Percentiles rank a stretch among this genome's conserved stretches.
phyloP scores from a whole-genome alignment of 2,113 vertebrate species.

The Protobothrops flavoviridis region DNA sequence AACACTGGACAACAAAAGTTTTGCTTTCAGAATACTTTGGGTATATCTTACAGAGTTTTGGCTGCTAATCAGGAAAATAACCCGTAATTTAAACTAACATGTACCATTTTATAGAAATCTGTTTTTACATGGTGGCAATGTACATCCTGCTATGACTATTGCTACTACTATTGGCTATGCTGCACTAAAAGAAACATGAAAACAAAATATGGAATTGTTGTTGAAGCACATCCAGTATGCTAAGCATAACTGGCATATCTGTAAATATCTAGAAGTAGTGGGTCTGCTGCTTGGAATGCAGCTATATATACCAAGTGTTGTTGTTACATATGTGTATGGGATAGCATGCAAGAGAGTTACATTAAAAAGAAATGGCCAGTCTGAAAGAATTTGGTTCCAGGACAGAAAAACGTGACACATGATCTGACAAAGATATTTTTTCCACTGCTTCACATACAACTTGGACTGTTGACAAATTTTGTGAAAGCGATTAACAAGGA shows the following conservation, averaged over 20 bases:
- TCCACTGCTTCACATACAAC: background rate
- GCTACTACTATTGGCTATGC: too few relatives aligned
- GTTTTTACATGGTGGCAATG: too few relatives aligned
- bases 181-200: too few relatives aligned
- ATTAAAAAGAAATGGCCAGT: background rate
- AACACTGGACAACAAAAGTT: background rate
- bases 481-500: background rate
- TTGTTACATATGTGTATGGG: background rate
- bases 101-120: background rate
- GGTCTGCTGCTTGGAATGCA: too few relatives aligned
- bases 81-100: background rate
- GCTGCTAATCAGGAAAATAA: background rate
- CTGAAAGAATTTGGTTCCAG: background rate
- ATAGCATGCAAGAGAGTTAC: background rate
- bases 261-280: too few relatives aligned
- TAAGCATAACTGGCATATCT: too few relatives aligned
- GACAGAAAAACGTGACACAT: background rate
- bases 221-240: too few relatives aligned
- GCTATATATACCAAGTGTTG: too few relatives aligned
- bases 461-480: background rate
- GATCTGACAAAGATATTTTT: background rate
- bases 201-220: too few relatives aligned
- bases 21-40: background rate
- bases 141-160: too few relatives aligned
- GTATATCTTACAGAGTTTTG: background rate